phyloP scores from a whole-genome alignment of 2,888 invertebrate species.

The Lissocephala sabroskyi region DNA sequence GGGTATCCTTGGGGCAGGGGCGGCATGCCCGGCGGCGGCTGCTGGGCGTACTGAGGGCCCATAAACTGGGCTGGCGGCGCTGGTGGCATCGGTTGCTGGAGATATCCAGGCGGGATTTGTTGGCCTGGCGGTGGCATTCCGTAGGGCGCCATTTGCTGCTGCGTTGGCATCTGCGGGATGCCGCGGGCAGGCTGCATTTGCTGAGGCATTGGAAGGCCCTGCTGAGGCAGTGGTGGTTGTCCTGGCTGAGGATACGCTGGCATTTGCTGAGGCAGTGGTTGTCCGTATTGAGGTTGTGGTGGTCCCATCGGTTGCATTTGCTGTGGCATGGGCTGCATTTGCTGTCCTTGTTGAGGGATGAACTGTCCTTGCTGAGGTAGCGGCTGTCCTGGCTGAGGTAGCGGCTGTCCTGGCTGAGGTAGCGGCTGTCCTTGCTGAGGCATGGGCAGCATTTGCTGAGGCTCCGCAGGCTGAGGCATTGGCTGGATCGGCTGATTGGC shows the following conservation, averaged over 20 bases:
- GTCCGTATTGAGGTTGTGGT: neutral
- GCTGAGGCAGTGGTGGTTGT: slow-evolving; percentile 3
- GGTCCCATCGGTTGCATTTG: neutral
- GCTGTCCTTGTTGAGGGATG: neutral
- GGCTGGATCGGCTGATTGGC: too few species aligned
- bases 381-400: neutral
- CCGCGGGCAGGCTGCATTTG: too few species aligned
- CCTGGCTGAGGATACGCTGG: neutral
- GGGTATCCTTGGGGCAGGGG: too few species aligned
- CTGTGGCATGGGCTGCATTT: neutral
- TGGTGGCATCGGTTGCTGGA: slow-evolving; percentile 12
- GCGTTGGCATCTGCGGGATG: slow-evolving; percentile 16
- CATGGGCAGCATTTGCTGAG: slow-evolving; percentile 7
- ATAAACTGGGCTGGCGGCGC: neutral
- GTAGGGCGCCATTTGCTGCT: slow-evolving; percentile 21
- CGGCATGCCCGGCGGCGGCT: neutral
- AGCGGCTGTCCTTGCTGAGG: neutral
- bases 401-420: slow-evolving; percentile 6
- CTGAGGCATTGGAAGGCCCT: neutral
- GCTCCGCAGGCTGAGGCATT: slow-evolving; percentile 8
- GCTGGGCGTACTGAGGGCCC: neutral
- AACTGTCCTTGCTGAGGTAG: neutral
- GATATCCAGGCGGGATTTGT: too few species aligned
- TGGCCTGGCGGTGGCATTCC: slow-evolving; percentile 12
- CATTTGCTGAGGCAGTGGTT: slow-evolving; percentile 1